Percentiles rank a stretch among this genome's conserved stretches.
These are phyloP conservation scores for Notolepis coatsorum DNA, from an alignment of 2,797 vertebrate genomes.

Conservation along the genomic window DNA sequence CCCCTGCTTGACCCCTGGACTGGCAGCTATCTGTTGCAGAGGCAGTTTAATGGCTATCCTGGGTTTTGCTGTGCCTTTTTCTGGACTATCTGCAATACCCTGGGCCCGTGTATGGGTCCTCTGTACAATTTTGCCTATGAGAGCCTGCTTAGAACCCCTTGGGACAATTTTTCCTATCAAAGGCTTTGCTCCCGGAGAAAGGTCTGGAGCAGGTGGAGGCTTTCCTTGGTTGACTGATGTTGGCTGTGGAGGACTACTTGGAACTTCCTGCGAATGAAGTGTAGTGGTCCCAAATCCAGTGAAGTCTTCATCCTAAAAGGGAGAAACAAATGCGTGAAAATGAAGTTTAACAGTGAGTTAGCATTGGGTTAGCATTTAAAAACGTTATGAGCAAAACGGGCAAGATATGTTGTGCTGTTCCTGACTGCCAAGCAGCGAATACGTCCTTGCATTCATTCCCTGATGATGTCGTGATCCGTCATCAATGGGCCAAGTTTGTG, in stretches of 20 bases:
- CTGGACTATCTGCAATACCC: constrained; percentile 21
- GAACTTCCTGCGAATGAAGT: constrained; percentile 46
- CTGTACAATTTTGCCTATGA: constrained; percentile 69
- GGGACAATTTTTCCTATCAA: constrained; percentile 61
- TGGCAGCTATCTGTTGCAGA: constrained; percentile 46
- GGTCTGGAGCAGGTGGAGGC: constrained; percentile 61
- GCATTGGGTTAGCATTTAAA: too few relatives aligned
- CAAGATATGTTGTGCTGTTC: too few relatives aligned
- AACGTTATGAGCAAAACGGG: too few relatives aligned
- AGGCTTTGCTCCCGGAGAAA: constrained; percentile 57
- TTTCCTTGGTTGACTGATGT: constrained; percentile 42
- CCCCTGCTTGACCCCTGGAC: constrained; percentile 37
- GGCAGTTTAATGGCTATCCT: constrained; percentile 63
- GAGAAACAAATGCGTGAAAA: background rate
- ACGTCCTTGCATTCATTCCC: too few relatives aligned
- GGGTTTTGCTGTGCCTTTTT: constrained; percentile 41
- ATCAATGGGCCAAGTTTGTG: too few relatives aligned
- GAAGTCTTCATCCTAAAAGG: constrained; percentile 84
- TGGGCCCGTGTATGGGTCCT: constrained; percentile 51
- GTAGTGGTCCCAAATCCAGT: constrained; percentile 83
- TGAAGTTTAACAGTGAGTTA: too few relatives aligned
- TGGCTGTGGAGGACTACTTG: constrained; percentile 29
- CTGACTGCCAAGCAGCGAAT: too few relatives aligned
- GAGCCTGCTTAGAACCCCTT: constrained; percentile 50
- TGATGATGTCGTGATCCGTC: too few relatives aligned